Base-by-base conservation (phyloP, 2,888 invertebrate genomes). In the Neria commutata region DNA sequence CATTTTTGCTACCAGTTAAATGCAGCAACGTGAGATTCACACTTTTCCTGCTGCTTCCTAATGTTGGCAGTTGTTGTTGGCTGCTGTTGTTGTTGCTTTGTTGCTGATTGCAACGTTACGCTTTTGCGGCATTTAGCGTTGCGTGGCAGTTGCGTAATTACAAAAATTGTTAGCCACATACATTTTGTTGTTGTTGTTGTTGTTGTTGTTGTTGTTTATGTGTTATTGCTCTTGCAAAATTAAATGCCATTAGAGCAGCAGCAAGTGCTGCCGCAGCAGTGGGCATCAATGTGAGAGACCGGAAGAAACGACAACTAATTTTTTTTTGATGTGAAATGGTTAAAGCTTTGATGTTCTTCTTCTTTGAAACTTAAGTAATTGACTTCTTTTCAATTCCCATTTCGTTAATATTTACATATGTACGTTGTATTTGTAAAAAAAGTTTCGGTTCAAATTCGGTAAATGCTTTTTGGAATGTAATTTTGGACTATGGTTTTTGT, bases 1-100 rank as follows among this genome's bases (percentile, higher is more conserved):
- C 63, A 55, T 63, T 61, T 63, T 59, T 53, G 63, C 63, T 63
- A 63, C 63, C 55, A 63, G 63, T 61, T 63, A 63, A 63, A 63
- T 59, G 59, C 57, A 51, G n/a, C 37, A 57, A 61, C 61, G 63
- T 63, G 61, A 61, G 61, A 53, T 63, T 63, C 63, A 63, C 60
- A 63, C 63, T 60, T 60, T 33, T 23, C 14, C n/a, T n/a, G n/a
- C n/a, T n/a, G n/a, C n/a, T n/a, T n/a, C n/a, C n/a, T n/a, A n/a
- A n/a, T 14, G 21, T 34, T 24, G 3, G 47, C 21, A 23, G 16
- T 4, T 14, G 46, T 25, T n/a, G 25, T 11, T 8, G 16, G 34
- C 14, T 16, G 29, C 11, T 21, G 54, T 11, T 45, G 46, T 19
- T 29, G 21, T 21, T 16, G 29, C 51, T 46, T 19, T 29, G 26